Conservation (phyloP, 2,888 invertebrate genomes). For the Ennomos fuscantarius region DNA sequence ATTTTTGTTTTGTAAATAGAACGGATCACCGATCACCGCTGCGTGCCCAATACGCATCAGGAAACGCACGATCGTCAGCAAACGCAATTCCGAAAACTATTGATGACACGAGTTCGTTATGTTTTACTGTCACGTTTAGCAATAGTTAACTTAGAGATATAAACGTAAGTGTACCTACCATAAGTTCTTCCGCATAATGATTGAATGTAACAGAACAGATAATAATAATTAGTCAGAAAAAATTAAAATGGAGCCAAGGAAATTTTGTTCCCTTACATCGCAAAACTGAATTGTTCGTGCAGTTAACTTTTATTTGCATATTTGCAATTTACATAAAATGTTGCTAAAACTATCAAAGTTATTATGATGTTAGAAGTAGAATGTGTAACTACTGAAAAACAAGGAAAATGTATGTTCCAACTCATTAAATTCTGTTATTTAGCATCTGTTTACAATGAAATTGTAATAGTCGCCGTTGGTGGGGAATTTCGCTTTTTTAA, state of each 20-base stretch:
- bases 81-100: slow-evolving; percentile 2
- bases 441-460: background rate
- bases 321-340: too few relatives aligned
- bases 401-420: slow-evolving; percentile 1
- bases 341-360: too few relatives aligned
- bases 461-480: background rate
- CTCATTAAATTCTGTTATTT: too few relatives aligned
- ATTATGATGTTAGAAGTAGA: too few relatives aligned
- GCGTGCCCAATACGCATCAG: background rate
- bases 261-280: too few relatives aligned
- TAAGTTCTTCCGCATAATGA: too few relatives aligned
- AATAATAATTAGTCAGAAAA: too few relatives aligned
- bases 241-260: too few relatives aligned
- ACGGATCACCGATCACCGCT: slow-evolving; percentile 31
- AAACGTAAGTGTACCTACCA: too few relatives aligned
- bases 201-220: too few relatives aligned
- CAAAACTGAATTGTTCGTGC: too few relatives aligned
- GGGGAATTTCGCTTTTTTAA: slow-evolving; percentile 1
- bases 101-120: slow-evolving; percentile 10
- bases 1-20: slow-evolving; percentile 59
- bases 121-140: slow-evolving; percentile 11
- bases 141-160: background rate
- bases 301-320: too few relatives aligned
- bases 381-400: background rate
- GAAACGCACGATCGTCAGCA: slow-evolving; percentile 1